These are phyloP conservation scores for Falco naumanni DNA, from an alignment of 2,797 vertebrate genomes.

Conservation along the genomic window DNA sequence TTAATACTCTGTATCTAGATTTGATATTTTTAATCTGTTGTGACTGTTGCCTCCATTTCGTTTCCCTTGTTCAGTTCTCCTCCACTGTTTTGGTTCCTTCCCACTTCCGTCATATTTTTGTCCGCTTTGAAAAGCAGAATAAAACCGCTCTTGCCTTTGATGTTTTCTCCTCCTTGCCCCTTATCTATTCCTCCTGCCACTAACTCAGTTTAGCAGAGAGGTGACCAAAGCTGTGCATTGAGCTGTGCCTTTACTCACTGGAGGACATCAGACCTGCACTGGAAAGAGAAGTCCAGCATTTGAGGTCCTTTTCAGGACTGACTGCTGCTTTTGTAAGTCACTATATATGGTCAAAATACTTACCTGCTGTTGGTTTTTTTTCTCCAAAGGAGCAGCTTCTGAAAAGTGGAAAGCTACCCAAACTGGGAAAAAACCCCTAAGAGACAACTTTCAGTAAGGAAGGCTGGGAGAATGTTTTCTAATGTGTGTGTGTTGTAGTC, in stretches of 20 bases:
- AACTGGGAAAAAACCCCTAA: neutral
- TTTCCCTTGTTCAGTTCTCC: neutral
- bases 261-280: neutral
- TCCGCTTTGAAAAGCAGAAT: neutral
- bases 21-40: neutral
- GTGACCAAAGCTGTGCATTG: neutral
- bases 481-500: neutral
- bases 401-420: neutral
- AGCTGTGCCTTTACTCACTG: slow-evolving; percentile 1
- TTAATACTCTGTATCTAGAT: neutral
- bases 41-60: neutral
- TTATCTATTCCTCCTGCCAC: neutral
- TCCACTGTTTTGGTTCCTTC: neutral
- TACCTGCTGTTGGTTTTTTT: too few relatives aligned
- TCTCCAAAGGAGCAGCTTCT: too few relatives aligned
- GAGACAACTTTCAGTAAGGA: neutral
- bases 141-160: neutral
- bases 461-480: neutral
- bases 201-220: neutral
- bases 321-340: neutral
- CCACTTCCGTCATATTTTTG: neutral
- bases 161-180: neutral
- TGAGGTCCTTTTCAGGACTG: slow-evolving; percentile 8
- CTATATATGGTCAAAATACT: neutral
- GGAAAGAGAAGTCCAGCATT: neutral